Evolutionary conservation across 2,797 vertebrate species (phyloP).

Genomic region (Valencia hispanica): DNA sequence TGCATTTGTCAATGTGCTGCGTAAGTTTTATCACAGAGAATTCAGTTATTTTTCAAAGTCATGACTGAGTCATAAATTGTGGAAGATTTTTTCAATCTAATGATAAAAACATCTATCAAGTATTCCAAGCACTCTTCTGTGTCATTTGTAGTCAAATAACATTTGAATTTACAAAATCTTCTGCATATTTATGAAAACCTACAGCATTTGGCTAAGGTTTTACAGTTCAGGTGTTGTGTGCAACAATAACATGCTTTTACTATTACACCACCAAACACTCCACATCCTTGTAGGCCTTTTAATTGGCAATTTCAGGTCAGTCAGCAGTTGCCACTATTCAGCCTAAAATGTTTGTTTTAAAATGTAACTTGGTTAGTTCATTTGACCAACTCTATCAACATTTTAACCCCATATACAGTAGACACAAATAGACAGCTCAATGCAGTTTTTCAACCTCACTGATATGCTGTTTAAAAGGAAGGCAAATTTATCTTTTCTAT

Average conservation of each 20-base stretch:
- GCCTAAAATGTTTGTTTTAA: too few species aligned
- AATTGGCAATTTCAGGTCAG: too few species aligned
- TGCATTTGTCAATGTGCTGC: slow-evolving; percentile 93
- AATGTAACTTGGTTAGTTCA: background rate
- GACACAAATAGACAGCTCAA: background rate
- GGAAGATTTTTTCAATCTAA: background rate
- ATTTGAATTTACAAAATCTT: background rate
- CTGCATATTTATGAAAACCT: background rate
- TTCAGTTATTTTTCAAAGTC: too few species aligned
- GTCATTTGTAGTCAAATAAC: background rate
- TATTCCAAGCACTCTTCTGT: background rate
- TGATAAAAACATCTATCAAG: background rate
- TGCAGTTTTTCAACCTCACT: background rate
- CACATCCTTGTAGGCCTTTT: too few species aligned
- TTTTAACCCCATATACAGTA: background rate
- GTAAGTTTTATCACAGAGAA: slow-evolving; percentile 73
- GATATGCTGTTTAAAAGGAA: background rate
- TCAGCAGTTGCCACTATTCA: too few species aligned
- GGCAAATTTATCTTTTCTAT: background rate
- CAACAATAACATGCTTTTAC: background rate
- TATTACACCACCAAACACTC: too few species aligned
- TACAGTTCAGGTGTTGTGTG: background rate
- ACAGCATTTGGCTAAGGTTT: background rate
- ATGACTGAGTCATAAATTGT: background rate
- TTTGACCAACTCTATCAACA: background rate